Base-by-base conservation (phyloP, 2,113 vertebrate genomes). In the Enhydra lutris region DNA sequence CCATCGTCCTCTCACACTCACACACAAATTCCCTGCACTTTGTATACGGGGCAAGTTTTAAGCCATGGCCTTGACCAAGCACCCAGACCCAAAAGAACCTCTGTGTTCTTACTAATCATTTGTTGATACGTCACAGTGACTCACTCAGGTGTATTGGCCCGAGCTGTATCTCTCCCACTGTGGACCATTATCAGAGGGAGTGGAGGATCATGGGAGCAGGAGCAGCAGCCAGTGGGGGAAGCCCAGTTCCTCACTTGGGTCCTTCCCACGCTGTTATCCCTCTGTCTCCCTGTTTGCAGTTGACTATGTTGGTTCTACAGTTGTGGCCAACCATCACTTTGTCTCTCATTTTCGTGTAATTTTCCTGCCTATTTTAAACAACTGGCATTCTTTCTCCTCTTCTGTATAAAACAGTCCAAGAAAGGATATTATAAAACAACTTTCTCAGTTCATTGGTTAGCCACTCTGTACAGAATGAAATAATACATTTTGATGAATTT, bases 391-490 rank as follows among this genome's bases (percentile, higher is more conserved):
- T 47, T 59, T 59, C 34, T 79, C 42, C 2, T 29, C 17, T 42
- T 59, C 36, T 82, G 2, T 63, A 20, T 61, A 88, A 96, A 85
- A 95, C 79, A 85, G 63, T n/a, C 57, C 6, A 6, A 52, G 59
- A 78, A 95, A 81, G 24, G 26, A 55, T 81, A 69, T 26, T 91
- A 81, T 45, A 76, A 6, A 73, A 29, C 73, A 71, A 47, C 57
- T 91, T 95, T 84, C 61, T 94, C 57, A 36, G 73, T 86, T 96
- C 79, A 71, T n/a, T 95, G 86, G 20, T 93, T 78, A 94, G 74
- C 89, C 45, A 36, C 45, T 91, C 61, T 15, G 7, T 50, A 17
- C 18, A 61, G 42, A 31, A 86, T 52, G 50, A 93, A 86, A 79
- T 59, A 52, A 89, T 89, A 61, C 13, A 55, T 89, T 92, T 65